A percentile compares a stretch with the other conserved stretches of the same genome.
Conservation (phyloP, 2,888 invertebrate species). For the Elaeidobius kamerunicus region DNA sequence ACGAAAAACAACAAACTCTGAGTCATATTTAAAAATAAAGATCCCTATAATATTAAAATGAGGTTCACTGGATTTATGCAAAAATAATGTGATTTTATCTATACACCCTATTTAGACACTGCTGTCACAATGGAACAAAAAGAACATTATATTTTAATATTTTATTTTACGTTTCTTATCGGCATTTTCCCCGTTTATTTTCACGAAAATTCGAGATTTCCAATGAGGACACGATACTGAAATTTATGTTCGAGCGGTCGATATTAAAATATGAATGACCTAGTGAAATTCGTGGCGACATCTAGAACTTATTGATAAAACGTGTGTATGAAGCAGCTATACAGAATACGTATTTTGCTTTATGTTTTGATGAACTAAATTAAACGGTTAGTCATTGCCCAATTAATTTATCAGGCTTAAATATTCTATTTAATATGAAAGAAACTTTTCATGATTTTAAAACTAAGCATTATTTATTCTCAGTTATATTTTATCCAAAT, state of each 20-base stretch:
- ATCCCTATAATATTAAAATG: slow-evolving; percentile 24
- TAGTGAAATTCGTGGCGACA: neutral
- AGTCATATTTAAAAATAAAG: slow-evolving; percentile 30
- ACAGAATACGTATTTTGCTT: neutral
- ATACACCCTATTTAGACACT: neutral
- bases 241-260: slow-evolving; percentile 8
- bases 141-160: neutral
- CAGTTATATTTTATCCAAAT: too few species aligned
- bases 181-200: slow-evolving; percentile 1
- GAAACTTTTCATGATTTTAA: too few species aligned
- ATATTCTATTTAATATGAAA: too few species aligned
- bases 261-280: neutral
- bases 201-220: slow-evolving; percentile 7
- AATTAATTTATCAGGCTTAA: too few species aligned
- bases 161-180: neutral
- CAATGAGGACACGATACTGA: slow-evolving; percentile 9
- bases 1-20: slow-evolving; percentile 26
- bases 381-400: too few species aligned
- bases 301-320: neutral
- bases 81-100: slow-evolving; percentile 1
- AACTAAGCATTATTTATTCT: too few species aligned
- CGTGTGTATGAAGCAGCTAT: neutral
- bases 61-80: neutral
- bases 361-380: neutral
- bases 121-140: neutral